phyloP scores from a whole-genome alignment of 2,797 vertebrate genomes.

The Clarias fuscus region DNA sequence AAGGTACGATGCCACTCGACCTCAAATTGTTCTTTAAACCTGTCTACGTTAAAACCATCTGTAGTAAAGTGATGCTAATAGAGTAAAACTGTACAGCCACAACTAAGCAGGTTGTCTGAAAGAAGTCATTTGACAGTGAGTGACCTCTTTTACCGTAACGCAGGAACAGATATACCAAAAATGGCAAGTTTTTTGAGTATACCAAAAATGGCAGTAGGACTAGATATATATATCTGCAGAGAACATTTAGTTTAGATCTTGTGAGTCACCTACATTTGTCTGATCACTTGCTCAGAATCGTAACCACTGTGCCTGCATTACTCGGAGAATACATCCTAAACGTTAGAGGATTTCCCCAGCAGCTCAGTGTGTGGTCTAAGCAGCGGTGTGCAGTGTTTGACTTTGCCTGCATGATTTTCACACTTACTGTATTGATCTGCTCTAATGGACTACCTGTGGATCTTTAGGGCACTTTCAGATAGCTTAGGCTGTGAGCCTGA shows the following conservation, averaged over 20 bases:
- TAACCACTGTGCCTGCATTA: neutral
- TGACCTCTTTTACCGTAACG: neutral
- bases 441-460: neutral
- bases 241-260: neutral
- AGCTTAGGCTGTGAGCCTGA: neutral
- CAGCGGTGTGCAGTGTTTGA: neutral
- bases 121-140: slow-evolving; percentile 22
- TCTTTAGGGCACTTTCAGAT: neutral
- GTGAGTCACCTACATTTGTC: neutral
- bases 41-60: neutral
- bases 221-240: neutral
- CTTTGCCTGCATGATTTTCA: neutral
- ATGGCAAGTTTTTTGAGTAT: too few species aligned
- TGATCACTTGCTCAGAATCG: neutral
- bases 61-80: neutral
- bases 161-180: neutral
- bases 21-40: neutral
- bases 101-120: slow-evolving; percentile 29
- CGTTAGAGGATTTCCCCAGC: neutral
- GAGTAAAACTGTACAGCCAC: slow-evolving; percentile 35
- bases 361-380: neutral
- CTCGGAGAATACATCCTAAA: neutral
- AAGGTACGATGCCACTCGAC: slow-evolving; percentile 75
- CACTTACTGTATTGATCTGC: neutral
- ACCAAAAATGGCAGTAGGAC: neutral